Evolutionary conservation across 1,140 invertebrate genomes (phyloP).

Genomic region (Daktulosphaira vitifoliae): DNA sequence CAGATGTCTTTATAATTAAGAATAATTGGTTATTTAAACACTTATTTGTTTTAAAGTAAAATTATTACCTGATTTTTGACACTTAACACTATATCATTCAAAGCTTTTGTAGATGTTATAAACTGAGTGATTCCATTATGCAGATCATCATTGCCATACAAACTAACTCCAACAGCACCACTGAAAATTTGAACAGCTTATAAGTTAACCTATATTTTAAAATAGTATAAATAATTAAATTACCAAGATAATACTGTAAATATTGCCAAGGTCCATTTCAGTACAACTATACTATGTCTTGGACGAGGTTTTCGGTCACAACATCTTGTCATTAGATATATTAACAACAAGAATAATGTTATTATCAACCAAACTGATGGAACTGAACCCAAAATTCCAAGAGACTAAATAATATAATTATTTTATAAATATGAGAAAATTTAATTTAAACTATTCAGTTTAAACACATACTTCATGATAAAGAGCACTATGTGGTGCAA

Average conservation of each 20-base stretch:
- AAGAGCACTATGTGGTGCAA: constrained; percentile 74
- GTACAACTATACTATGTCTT: constrained; percentile 69
- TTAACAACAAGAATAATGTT: constrained; percentile 73
- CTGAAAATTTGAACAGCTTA: constrained; percentile 40
- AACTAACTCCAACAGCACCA: constrained; percentile 55
- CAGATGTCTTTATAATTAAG: constrained; percentile 44
- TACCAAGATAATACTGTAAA: constrained; percentile 55
- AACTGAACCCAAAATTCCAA: constrained; percentile 81
- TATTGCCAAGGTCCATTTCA: constrained; percentile 73
- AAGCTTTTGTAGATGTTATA: constrained; percentile 63
- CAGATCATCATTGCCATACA: constrained; percentile 89
- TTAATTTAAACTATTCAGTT: too few relatives aligned
- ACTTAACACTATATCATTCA: constrained; percentile 62
- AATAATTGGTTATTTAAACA: too few relatives aligned
- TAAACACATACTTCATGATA: constrained; percentile 86
- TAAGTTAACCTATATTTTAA: neutral
- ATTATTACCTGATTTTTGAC: constrained; percentile 62
- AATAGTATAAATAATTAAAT: constrained; percentile 7
- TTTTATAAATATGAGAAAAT: too few relatives aligned
- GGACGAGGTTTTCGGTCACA: constrained; percentile 82
- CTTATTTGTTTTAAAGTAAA: neutral
- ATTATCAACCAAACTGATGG: constrained; percentile 84
- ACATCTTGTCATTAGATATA: constrained; percentile 86
- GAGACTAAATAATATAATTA: too few relatives aligned
- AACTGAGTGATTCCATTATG: constrained; percentile 80